A percentile compares a stretch with the other conserved stretches of the same genome.
phyloP scores from a whole-genome alignment of 2,113 vertebrate genomes.

The Myrmecobius fasciatus region DNA sequence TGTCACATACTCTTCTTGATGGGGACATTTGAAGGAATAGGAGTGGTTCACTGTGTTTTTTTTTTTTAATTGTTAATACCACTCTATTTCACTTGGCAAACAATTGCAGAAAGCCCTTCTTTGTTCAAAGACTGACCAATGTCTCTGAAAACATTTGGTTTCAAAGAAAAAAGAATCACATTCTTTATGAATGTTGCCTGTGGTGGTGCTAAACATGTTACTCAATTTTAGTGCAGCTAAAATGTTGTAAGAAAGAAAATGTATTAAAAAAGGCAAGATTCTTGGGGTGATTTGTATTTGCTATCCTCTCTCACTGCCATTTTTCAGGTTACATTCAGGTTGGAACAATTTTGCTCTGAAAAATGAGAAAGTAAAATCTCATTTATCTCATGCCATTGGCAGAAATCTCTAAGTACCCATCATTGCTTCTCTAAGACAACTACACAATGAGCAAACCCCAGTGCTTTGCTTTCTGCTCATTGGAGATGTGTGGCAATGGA shows the following conservation, averaged over 20 bases:
- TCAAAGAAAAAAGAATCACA: not conserved
- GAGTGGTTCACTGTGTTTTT: slow-evolving; percentile 9
- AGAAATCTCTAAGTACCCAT: slow-evolving; percentile 32
- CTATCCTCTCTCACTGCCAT: slow-evolving; percentile 1
- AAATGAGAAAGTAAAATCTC: slow-evolving; percentile 59
- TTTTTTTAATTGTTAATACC: slow-evolving; percentile 32
- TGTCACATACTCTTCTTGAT: slow-evolving; percentile 15
- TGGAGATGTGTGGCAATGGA: slow-evolving; percentile 32
- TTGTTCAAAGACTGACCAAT: slow-evolving; percentile 42
- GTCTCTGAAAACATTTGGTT: slow-evolving; percentile 35
- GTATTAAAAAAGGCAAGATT: slow-evolving; percentile 9
- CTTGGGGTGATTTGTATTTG: slow-evolving; percentile 17
- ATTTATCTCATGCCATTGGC: slow-evolving; percentile 14
- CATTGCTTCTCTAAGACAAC: slow-evolving; percentile 25
- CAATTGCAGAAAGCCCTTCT: slow-evolving; percentile 21
- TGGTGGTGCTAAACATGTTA: slow-evolving; percentile 1
- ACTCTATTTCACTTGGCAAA: slow-evolving; percentile 35
- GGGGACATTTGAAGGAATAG: slow-evolving; percentile 14
- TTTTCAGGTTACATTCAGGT: slow-evolving; percentile 61
- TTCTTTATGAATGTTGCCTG: slow-evolving; percentile 29
- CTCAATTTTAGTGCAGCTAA: slow-evolving; percentile 47
- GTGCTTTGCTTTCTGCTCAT: slow-evolving; percentile 54
- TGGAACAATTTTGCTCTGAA: slow-evolving; percentile 57
- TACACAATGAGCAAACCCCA: not conserved
- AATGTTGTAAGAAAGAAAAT: slow-evolving; percentile 53